Conservation (phyloP, 2,888 invertebrate species). For the Pseudanteris insignis region DNA sequence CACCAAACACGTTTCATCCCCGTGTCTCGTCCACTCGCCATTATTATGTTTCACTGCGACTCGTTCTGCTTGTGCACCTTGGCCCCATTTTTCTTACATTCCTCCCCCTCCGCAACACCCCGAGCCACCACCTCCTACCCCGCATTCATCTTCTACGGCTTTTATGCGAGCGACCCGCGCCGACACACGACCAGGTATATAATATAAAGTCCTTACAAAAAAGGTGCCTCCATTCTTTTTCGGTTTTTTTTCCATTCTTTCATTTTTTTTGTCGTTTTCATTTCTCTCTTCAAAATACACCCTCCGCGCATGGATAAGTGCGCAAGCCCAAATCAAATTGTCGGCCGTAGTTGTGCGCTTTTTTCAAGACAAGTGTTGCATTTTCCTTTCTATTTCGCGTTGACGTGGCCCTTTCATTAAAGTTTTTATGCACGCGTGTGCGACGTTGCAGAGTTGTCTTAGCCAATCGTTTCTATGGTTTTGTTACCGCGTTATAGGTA, state of each 20-base stretch:
- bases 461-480: too few relatives aligned
- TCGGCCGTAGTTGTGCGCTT: slow-evolving; percentile 21
- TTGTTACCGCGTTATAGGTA: too few relatives aligned
- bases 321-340: slow-evolving; percentile 41
- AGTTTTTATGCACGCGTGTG: slow-evolving; percentile 1
- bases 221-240: slow-evolving; percentile 16
- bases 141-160: neutral
- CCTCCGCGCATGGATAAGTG: neutral
- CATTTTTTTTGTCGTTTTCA: neutral
- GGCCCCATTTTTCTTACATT: slow-evolving; percentile 22
- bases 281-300: neutral
- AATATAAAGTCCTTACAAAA: slow-evolving; percentile 25
- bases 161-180: slow-evolving; percentile 48
- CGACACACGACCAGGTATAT: slow-evolving; percentile 52
- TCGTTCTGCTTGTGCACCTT: slow-evolving; percentile 28
- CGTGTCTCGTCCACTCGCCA: slow-evolving; percentile 45
- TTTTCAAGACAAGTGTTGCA: slow-evolving; percentile 32
- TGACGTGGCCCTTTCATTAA: too few relatives aligned
- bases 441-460: too few relatives aligned
- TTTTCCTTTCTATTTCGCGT: slow-evolving; percentile 5
- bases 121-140: too few relatives aligned
- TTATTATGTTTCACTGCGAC: slow-evolving; percentile 37
- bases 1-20: slow-evolving; percentile 52
- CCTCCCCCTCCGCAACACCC: slow-evolving; percentile 7
- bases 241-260: slow-evolving; percentile 1